These are phyloP conservation scores for Centropus unirufus DNA, from an alignment of 2,113 vertebrate genomes.

Conservation along the genomic window DNA sequence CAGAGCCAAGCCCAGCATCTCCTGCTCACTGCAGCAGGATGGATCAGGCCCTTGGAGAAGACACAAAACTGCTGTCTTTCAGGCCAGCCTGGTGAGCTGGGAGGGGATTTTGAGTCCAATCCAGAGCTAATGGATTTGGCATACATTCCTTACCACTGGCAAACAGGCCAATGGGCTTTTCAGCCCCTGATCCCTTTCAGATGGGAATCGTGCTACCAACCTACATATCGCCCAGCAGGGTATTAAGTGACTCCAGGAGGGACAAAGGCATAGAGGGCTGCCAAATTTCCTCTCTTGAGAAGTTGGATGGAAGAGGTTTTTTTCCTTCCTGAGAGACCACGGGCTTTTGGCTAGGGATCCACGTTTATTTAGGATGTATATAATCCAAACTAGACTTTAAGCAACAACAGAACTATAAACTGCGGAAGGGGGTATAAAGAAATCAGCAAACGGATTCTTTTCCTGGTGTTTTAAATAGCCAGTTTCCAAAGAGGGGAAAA, in stretches of 20 bases:
- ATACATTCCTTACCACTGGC: neutral
- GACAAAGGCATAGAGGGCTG: neutral
- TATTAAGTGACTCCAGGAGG: conserved; percentile 8
- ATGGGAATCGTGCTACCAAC: neutral
- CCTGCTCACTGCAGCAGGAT: neutral
- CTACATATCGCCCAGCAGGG: neutral
- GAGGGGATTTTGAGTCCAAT: neutral
- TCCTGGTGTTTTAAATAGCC: neutral
- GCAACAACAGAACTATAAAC: neutral
- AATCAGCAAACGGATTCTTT: neutral
- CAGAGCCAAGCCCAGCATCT: fast-evolving
- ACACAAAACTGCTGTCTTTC: neutral
- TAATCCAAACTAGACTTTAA: neutral
- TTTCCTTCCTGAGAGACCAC: neutral
- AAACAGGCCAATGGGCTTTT: fast-evolving
- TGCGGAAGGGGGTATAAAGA: conserved; percentile 9
- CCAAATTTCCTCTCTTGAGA: neutral
- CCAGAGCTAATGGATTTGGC: conserved; percentile 56
- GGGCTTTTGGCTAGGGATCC: neutral
- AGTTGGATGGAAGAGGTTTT: neutral
- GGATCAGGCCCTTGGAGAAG: neutral
- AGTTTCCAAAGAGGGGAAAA: neutral
- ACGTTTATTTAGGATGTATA: conserved; percentile 23
- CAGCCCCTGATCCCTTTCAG: neutral
- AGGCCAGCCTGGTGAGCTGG: neutral